Conservation (phyloP, 2,888 invertebrate species). For the Lucinisca nassula region DNA sequence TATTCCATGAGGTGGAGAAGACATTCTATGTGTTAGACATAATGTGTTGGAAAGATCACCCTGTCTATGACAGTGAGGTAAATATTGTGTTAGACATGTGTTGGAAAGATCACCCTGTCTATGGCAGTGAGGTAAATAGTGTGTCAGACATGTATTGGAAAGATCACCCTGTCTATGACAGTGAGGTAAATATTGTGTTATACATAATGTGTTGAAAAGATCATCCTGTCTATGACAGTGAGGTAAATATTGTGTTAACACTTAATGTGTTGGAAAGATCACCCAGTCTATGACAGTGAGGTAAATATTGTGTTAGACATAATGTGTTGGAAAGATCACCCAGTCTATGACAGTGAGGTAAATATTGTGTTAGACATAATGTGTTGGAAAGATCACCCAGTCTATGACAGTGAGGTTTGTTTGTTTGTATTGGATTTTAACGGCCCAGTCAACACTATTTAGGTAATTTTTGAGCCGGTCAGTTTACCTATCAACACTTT, state of each 20-base stretch:
- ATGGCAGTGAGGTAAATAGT: slow-evolving; percentile 92
- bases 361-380: slow-evolving; percentile 94
- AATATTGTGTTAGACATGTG: slow-evolving; percentile 93
- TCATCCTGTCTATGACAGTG: slow-evolving; percentile 92
- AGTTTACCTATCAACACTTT: too few relatives aligned
- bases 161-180: slow-evolving; percentile 91
- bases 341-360: slow-evolving; percentile 93
- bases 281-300: slow-evolving; percentile 92
- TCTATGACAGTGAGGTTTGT: slow-evolving; percentile 94
- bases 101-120: slow-evolving; percentile 93
- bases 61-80: slow-evolving; percentile 93
- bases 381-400: slow-evolving; percentile 93
- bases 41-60: slow-evolving; percentile 93
- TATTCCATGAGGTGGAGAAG: slow-evolving; percentile 91
- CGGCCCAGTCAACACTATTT: too few relatives aligned
- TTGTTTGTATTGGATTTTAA: too few relatives aligned
- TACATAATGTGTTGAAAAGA: slow-evolving; percentile 95
- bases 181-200: slow-evolving; percentile 94
- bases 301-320: slow-evolving; percentile 95
- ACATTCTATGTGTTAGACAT: slow-evolving; percentile 95
- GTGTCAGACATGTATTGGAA: slow-evolving; percentile 96
- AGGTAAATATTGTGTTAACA: too few relatives aligned
- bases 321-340: slow-evolving; percentile 93
- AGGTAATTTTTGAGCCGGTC: too few relatives aligned
- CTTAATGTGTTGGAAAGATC: slow-evolving; percentile 93